Conservation (phyloP, 2,113 vertebrate genomes). For the Salvelinus sp. region DNA sequence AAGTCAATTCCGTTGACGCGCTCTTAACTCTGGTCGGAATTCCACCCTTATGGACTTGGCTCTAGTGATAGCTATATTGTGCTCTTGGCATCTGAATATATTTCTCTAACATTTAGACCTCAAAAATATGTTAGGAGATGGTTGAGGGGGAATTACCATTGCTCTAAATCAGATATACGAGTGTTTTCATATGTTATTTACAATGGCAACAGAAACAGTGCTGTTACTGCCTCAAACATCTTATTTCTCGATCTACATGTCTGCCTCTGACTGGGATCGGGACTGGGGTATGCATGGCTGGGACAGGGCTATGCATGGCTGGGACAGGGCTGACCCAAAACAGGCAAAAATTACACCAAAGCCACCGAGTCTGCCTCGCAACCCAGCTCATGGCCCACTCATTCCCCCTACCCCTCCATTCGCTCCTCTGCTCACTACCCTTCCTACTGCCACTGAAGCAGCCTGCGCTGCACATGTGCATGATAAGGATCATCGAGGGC, state of each 20-base stretch:
- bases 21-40: too few species aligned
- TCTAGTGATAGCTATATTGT: too few species aligned
- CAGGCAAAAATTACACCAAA: constrained; percentile 40
- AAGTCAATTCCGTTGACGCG: too few species aligned
- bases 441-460: constrained; percentile 5
- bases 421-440: not conserved
- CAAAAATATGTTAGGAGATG: constrained; percentile 62
- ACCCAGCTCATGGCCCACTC: not conserved
- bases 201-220: constrained; percentile 49
- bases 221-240: constrained; percentile 37
- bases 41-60: too few species aligned
- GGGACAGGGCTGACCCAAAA: constrained; percentile 36
- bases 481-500: constrained; percentile 61
- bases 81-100: constrained; percentile 49
- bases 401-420: not conserved
- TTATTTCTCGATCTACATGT: constrained; percentile 54
- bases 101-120: constrained; percentile 51
- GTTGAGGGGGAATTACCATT: constrained; percentile 57
- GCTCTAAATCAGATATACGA: constrained; percentile 62
- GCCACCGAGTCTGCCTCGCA: constrained; percentile 10
- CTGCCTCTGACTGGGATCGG: constrained; percentile 40
- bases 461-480: constrained; percentile 54
- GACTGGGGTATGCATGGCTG: constrained; percentile 5
- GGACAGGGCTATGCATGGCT: constrained; percentile 17
- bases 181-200: constrained; percentile 65